A percentile compares a stretch with the other conserved stretches of the same genome.
These are phyloP conservation scores for Fukomys damarensis DNA, from an alignment of 2,113 vertebrate genomes.

Conservation along the genomic window DNA sequence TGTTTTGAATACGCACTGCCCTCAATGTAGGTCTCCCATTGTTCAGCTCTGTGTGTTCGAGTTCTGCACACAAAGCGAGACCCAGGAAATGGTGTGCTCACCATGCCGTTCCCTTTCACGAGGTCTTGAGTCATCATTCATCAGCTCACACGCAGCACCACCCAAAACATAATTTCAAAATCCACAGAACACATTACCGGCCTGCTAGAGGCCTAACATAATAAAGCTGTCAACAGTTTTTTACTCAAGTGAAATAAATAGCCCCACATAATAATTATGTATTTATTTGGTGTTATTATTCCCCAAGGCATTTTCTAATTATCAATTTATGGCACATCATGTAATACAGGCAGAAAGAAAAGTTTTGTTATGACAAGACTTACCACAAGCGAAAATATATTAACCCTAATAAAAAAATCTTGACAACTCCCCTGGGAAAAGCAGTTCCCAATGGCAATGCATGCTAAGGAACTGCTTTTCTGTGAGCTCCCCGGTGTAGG, in stretches of 20 bases:
- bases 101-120: neutral
- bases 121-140: constrained; percentile 17
- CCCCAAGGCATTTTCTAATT: constrained; percentile 69
- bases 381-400: constrained; percentile 35
- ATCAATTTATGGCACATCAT: constrained; percentile 54
- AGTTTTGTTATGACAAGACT: neutral
- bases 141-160: neutral
- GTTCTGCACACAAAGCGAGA: neutral
- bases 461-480: neutral
- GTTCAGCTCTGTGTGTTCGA: neutral
- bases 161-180: constrained; percentile 43
- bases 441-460: neutral
- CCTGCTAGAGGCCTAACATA: constrained; percentile 60
- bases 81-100: neutral
- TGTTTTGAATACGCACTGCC: neutral
- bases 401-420: neutral
- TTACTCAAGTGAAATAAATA: constrained; percentile 69
- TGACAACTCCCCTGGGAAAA: neutral
- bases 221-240: constrained; percentile 68
- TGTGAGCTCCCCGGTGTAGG: neutral
- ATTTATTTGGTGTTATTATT: constrained; percentile 77
- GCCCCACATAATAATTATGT: constrained; percentile 67
- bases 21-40: neutral
- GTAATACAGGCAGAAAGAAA: neutral
- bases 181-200: constrained; percentile 55